These are phyloP conservation scores for Parazoanthus swiftii DNA, from an alignment of 92 coral and sea anemone genomes.

Conservation along the genomic window DNA sequence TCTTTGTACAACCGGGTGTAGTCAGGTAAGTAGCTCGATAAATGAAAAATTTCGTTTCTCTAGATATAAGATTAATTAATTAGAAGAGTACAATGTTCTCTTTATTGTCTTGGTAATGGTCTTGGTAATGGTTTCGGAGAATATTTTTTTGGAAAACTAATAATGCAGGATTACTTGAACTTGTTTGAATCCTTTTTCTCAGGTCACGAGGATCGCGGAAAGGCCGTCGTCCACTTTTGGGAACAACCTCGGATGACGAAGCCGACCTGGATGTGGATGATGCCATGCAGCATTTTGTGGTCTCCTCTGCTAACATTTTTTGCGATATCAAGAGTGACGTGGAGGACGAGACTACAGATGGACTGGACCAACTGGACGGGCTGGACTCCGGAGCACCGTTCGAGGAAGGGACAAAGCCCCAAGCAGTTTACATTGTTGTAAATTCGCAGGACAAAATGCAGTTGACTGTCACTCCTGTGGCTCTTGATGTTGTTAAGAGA, in stretches of 20 bases:
- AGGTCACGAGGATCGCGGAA: slow-evolving; percentile 27
- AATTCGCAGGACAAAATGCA: slow-evolving; percentile 87
- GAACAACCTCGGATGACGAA: slow-evolving; percentile 48
- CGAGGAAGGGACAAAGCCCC: slow-evolving; percentile 52
- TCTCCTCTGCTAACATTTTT: slow-evolving; percentile 51
- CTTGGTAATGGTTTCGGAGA: neutral
- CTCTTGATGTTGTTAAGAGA: slow-evolving; percentile 73
- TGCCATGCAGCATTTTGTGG: slow-evolving; percentile 61
- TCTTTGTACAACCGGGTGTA: too few species aligned
- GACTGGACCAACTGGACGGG: slow-evolving; percentile 56
- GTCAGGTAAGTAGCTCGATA: too few species aligned
- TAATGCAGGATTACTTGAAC: neutral
- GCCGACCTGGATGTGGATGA: slow-evolving; percentile 69
- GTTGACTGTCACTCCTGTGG: slow-evolving; percentile 83
- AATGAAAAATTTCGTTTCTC: too few species aligned
- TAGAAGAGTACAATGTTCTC: too few species aligned
- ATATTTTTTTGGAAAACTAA: too few species aligned
- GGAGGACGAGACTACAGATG: slow-evolving; percentile 43
- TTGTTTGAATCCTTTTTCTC: neutral
- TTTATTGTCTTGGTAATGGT: neutral
- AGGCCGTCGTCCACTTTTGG: slow-evolving; percentile 31
- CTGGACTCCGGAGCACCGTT: slow-evolving; percentile 27
- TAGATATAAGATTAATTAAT: too few species aligned
- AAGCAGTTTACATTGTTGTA: slow-evolving; percentile 82
- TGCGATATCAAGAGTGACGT: slow-evolving; percentile 41